Percentiles rank a stretch among this genome's conserved stretches.
These are phyloP conservation scores for Indicator maculatus DNA, from an alignment of 2,113 vertebrate species.

Conservation along the genomic window DNA sequence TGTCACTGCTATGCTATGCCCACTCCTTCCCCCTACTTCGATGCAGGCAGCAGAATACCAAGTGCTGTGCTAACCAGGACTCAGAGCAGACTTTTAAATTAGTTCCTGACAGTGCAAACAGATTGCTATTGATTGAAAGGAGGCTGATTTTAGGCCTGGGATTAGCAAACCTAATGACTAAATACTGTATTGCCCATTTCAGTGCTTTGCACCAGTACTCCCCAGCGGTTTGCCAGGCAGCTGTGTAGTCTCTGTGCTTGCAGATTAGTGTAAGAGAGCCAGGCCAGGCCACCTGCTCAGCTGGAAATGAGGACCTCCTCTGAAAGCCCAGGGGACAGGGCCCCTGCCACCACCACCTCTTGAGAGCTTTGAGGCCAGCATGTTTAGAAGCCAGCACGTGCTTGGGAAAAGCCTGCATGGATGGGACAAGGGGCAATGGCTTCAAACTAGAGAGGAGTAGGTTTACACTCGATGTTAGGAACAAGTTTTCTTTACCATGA, in stretches of 20 bases:
- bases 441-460: no score
- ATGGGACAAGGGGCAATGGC: no score
- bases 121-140: slow-evolving; percentile 74
- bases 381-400: accelerated
- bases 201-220: slow-evolving; percentile 8
- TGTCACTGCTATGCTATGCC: slow-evolving; percentile 1
- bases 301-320: background rate
- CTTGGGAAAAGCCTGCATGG: background rate
- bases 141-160: slow-evolving; percentile 61
- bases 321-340: background rate
- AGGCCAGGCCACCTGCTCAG: slow-evolving; percentile 62
- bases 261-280: slow-evolving; percentile 30
- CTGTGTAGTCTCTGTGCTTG: slow-evolving; percentile 44
- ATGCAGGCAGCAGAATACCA: slow-evolving; percentile 32
- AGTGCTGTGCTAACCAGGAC: slow-evolving; percentile 54
- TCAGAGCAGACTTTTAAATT: slow-evolving; percentile 76
- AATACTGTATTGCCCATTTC: slow-evolving; percentile 42
- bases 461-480: no score
- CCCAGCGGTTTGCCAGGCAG: slow-evolving; percentile 64
- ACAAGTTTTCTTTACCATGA: no score
- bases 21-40: slow-evolving; percentile 22
- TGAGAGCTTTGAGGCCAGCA: background rate
- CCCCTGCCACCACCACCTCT: background rate
- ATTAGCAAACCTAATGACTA: slow-evolving; percentile 70
- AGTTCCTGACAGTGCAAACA: slow-evolving; percentile 74